phyloP scores from a whole-genome alignment of 2,888 invertebrate species.

The Nymphalis urticae region DNA sequence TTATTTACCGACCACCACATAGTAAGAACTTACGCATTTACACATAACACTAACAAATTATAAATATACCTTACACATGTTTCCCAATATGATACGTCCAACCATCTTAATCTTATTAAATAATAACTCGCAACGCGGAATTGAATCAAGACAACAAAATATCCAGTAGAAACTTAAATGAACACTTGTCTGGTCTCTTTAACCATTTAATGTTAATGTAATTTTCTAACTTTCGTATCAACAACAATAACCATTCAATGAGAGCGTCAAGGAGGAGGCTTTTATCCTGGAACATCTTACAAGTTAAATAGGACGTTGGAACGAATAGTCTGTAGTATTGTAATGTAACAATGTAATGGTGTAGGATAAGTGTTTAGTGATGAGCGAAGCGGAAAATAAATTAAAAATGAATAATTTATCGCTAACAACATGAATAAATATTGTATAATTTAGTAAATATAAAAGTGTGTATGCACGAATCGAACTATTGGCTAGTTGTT shows the following conservation, averaged over 20 bases:
- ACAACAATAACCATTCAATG: conserved; percentile 28
- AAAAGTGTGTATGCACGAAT: too few species aligned
- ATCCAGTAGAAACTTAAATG: conserved; percentile 4
- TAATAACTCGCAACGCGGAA: not conserved
- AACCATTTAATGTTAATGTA: conserved; percentile 24
- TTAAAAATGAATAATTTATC: too few species aligned
- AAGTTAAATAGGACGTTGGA: conserved; percentile 25
- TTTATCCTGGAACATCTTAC: conserved; percentile 35
- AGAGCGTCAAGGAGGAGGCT: conserved; percentile 29
- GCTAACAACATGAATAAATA: too few species aligned
- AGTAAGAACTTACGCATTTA: too few species aligned
- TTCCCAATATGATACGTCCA: too few species aligned
- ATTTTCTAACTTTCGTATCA: conserved; percentile 20
- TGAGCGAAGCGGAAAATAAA: conserved; percentile 28
- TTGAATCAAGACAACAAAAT: not conserved
- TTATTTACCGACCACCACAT: too few species aligned
- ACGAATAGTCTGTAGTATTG: conserved; percentile 34
- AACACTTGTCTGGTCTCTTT: not conserved
- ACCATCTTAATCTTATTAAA: too few species aligned
- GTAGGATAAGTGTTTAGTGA: conserved; percentile 17
- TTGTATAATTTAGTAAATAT: too few species aligned
- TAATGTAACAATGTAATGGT: conserved; percentile 36
- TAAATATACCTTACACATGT: too few species aligned
- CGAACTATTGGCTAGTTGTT: too few species aligned
- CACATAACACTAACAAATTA: too few species aligned